Conservation (phyloP, 2,797 vertebrate species). For the Mallotus villosus region DNA sequence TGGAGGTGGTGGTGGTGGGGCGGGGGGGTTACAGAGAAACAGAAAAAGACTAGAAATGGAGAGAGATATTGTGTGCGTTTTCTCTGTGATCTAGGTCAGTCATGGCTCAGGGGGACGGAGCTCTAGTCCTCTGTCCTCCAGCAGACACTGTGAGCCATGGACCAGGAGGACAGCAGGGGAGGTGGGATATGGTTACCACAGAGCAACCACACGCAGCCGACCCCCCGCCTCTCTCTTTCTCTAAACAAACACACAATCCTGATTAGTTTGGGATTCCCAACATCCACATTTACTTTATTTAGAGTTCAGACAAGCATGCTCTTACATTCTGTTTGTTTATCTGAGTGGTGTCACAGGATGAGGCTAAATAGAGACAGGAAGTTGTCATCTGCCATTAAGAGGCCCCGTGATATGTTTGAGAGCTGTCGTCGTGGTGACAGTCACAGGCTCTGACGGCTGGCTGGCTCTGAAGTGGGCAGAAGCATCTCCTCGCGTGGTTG, state of each 20-base stretch:
- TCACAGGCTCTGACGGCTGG: constrained; percentile 30
- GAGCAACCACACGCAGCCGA: constrained; percentile 6
- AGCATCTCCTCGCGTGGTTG: constrained; percentile 13
- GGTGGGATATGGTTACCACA: constrained; percentile 19
- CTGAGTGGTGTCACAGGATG: background rate
- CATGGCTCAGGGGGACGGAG: constrained; percentile 48
- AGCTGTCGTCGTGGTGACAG: constrained; percentile 39
- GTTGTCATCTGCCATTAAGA: constrained; percentile 24
- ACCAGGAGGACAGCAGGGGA: constrained; percentile 19
- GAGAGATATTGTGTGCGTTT: constrained; percentile 19
- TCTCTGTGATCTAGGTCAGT: constrained; percentile 53
- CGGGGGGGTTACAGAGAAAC: constrained; percentile 30
- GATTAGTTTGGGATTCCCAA: no score
- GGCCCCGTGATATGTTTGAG: constrained; percentile 17
- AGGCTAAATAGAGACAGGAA: constrained; percentile 29
- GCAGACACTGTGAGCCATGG: constrained; percentile 32
- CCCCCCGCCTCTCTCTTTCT: background rate
- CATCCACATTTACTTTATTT: no score
- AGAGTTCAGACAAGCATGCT: background rate
- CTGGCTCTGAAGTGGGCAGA: constrained; percentile 3
- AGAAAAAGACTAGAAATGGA: background rate
- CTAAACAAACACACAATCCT: no score
- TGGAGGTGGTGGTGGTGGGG: constrained; percentile 10
- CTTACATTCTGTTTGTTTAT: background rate
- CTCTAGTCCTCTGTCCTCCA: constrained; percentile 41